Evolutionary conservation across 2,797 vertebrate species (phyloP).

Genomic region (Hybognathus amarus): DNA sequence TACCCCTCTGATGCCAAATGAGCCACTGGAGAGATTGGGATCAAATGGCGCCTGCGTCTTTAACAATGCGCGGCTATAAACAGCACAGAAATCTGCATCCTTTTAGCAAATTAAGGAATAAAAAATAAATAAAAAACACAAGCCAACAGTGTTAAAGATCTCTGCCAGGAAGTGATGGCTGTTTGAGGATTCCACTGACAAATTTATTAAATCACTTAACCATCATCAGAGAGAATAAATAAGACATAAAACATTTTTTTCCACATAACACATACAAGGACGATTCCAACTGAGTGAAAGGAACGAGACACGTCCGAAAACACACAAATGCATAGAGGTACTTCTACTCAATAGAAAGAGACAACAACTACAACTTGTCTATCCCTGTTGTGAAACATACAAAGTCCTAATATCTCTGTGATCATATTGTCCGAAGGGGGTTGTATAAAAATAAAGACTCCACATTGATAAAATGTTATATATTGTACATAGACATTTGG

Average conservation of each 20-base stretch:
- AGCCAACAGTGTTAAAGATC: constrained; percentile 1
- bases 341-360: constrained; percentile 60
- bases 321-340: constrained; percentile 81
- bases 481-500: constrained; percentile 78
- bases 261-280: constrained; percentile 80
- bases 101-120: constrained; percentile 33
- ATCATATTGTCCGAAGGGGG: constrained; percentile 38
- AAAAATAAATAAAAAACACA: not conserved
- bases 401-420: constrained; percentile 72
- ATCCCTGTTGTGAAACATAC: constrained; percentile 74
- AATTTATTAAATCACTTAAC: constrained; percentile 92
- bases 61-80: constrained; percentile 26
- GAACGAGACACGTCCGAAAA: constrained; percentile 76
- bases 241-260: constrained; percentile 86
- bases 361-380: constrained; percentile 74
- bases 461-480: constrained; percentile 78
- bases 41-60: constrained; percentile 22
- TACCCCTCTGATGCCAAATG: constrained; percentile 17
- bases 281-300: constrained; percentile 70
- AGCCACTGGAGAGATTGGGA: constrained; percentile 47
- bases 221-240: constrained; percentile 91
- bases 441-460: constrained; percentile 85
- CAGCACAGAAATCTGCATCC: constrained; percentile 23
- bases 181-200: constrained; percentile 80
- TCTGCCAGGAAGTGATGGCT: constrained; percentile 34